These are phyloP conservation scores for Oscheius sp. DNA, from an alignment of 2,888 invertebrate genomes.

Conservation along the genomic window DNA sequence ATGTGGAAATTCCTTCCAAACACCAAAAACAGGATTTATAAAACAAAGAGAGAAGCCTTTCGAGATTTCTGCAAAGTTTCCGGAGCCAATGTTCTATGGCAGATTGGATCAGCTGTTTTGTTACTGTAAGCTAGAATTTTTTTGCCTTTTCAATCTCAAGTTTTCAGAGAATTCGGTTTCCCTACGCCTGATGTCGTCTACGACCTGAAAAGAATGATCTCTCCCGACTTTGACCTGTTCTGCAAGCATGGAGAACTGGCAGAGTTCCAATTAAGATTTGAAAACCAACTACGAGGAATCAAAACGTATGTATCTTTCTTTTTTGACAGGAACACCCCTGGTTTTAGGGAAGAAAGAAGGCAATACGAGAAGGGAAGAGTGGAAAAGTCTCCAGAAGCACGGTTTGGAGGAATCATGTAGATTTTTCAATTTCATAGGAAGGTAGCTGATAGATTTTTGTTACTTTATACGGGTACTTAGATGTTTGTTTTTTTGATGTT, in stretches of 20 bases:
- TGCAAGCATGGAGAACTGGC: slow-evolving; percentile 54
- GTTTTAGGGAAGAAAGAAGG: slow-evolving; percentile 45
- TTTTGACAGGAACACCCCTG: not conserved
- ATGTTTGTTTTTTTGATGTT: slow-evolving; percentile 24
- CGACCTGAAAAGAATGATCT: slow-evolving; percentile 56
- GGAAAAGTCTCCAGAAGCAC: slow-evolving; percentile 55
- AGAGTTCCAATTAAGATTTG: slow-evolving; percentile 55
- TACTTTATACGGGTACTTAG: slow-evolving; percentile 17
- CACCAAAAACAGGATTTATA: slow-evolving; percentile 47
- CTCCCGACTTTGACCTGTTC: slow-evolving; percentile 62
- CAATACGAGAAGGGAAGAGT: slow-evolving; percentile 43
- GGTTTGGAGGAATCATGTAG: slow-evolving; percentile 55
- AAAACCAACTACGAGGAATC: slow-evolving; percentile 53
- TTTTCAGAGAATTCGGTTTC: slow-evolving; percentile 63
- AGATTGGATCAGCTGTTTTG: slow-evolving; percentile 51
- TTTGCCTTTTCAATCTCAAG: not conserved
- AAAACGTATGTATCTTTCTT: slow-evolving; percentile 16
- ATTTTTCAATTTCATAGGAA: slow-evolving; percentile 16
- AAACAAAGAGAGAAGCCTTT: slow-evolving; percentile 52
- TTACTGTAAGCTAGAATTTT: slow-evolving; percentile 46
- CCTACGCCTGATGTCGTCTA: slow-evolving; percentile 64
- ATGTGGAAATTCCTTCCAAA: slow-evolving; percentile 48
- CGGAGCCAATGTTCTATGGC: slow-evolving; percentile 53
- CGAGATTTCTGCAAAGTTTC: slow-evolving; percentile 58
- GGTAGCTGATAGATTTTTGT: not conserved